These are phyloP conservation scores for Alligator mississippiensis DNA, from an alignment of 2,113 vertebrate species.

Conservation along the genomic window DNA sequence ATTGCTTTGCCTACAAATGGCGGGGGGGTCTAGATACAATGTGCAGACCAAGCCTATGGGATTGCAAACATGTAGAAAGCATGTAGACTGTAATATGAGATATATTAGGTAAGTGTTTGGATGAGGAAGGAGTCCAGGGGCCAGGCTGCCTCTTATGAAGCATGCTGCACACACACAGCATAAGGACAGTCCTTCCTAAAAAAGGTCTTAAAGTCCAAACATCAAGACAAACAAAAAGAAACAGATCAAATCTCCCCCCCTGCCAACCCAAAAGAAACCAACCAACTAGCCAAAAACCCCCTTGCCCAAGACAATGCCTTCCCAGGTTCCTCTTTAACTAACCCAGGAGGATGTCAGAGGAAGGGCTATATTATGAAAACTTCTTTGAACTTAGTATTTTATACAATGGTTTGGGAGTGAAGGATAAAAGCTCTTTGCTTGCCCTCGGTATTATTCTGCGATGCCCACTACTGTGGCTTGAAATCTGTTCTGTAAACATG, in stretches of 20 bases:
- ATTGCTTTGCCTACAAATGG: not conserved
- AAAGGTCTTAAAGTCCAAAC: not conserved
- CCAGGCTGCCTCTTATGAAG: not conserved
- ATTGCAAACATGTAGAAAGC: not conserved
- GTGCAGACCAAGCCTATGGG: no score
- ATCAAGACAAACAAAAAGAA: not conserved
- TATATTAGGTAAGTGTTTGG: not conserved
- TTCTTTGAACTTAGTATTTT: not conserved
- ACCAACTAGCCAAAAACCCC: no score
- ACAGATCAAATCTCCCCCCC: no score
- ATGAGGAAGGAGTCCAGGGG: not conserved
- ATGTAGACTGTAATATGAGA: not conserved
- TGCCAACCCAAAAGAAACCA: no score
- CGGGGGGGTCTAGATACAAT: not conserved
- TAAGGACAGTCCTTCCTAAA: not conserved
- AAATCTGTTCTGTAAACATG: slow-evolving; percentile 16
- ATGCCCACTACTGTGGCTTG: not conserved
- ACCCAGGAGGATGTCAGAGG: no score
- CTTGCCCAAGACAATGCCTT: no score
- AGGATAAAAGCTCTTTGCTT: slow-evolving; percentile 5
- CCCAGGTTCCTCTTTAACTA: no score
- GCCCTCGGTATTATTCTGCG: slow-evolving; percentile 14
- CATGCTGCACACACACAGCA: not conserved
- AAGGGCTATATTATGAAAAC: not conserved
- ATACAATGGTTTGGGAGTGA: not conserved